Conservation (phyloP, 1,140 invertebrate genomes). For the Heliothis subflexa region DNA sequence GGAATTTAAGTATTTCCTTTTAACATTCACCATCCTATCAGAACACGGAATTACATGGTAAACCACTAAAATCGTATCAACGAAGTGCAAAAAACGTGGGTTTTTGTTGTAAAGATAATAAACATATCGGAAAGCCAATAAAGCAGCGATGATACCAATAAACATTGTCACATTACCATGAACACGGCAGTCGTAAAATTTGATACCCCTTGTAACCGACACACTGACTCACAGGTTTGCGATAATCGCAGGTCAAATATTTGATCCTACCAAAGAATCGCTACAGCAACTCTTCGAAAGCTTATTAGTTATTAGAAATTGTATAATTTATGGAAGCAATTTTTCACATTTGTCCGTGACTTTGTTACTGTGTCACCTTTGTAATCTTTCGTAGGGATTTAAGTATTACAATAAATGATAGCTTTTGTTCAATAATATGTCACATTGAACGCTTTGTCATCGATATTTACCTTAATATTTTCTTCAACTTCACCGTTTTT, state of each 20-base stretch:
- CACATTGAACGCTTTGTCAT: constrained; percentile 23
- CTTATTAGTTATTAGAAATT: constrained; percentile 45
- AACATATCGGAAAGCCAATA: constrained; percentile 51
- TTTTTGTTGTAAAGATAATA: constrained; percentile 46
- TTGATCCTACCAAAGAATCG: constrained; percentile 36
- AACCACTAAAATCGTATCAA: constrained; percentile 2
- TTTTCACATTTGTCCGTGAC: constrained; percentile 26
- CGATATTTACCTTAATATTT: constrained; percentile 13
- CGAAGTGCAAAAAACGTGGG: constrained; percentile 45
- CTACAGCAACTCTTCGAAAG: constrained; percentile 37
- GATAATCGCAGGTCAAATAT: constrained; percentile 44
- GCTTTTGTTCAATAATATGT: constrained; percentile 31
- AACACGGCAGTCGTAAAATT: constrained; percentile 60
- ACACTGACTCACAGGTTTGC: constrained; percentile 47
- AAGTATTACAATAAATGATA: constrained; percentile 41
- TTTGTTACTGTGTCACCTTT: constrained; percentile 21
- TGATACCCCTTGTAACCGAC: constrained; percentile 40
- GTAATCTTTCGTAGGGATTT: constrained; percentile 37
- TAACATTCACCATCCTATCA: constrained; percentile 11
- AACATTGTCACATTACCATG: constrained; percentile 56
- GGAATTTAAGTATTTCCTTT: constrained; percentile 38
- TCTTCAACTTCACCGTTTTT: neutral
- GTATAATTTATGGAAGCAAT: constrained; percentile 17
- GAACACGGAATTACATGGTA: constrained; percentile 26
- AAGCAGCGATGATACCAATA: constrained; percentile 56